Evolutionary conservation across 2,113 vertebrate species (phyloP).

Genomic region (Centropus unirufus): DNA sequence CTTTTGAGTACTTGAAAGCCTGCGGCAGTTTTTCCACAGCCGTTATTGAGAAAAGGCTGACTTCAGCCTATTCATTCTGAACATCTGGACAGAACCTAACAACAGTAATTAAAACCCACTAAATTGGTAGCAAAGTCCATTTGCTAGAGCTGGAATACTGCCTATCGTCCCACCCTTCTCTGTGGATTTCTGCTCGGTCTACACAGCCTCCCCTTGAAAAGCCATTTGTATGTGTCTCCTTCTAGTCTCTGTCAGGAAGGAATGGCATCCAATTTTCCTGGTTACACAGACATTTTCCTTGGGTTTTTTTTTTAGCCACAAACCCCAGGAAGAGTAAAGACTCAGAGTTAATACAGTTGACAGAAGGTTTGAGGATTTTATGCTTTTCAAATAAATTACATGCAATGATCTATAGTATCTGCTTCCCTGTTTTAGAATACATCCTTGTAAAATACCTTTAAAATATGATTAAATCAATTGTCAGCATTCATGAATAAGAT

Average conservation of each 20-base stretch:
- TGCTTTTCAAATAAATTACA: conserved; percentile 1
- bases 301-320: conserved; percentile 22
- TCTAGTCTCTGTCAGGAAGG: background rate
- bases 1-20: background rate
- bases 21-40: background rate
- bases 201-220: background rate
- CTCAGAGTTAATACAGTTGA: background rate
- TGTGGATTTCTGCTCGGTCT: conserved; percentile 33
- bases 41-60: conserved; percentile 62
- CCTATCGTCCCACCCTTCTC: background rate
- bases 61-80: conserved; percentile 38
- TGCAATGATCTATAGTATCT: background rate
- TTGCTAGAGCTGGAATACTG: background rate
- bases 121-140: conserved; percentile 35
- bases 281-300: background rate
- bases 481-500: background rate
- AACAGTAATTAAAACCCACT: conserved; percentile 51
- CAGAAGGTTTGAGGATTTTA: conserved; percentile 6
- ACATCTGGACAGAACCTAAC: conserved; percentile 37
- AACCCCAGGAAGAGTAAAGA: conserved; percentile 46
- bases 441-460: background rate
- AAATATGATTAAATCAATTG: background rate
- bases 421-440: conserved; percentile 7
- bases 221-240: background rate
- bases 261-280: background rate